Base-by-base conservation (phyloP, 2,113 vertebrate genomes). In the Nibea coibor region DNA sequence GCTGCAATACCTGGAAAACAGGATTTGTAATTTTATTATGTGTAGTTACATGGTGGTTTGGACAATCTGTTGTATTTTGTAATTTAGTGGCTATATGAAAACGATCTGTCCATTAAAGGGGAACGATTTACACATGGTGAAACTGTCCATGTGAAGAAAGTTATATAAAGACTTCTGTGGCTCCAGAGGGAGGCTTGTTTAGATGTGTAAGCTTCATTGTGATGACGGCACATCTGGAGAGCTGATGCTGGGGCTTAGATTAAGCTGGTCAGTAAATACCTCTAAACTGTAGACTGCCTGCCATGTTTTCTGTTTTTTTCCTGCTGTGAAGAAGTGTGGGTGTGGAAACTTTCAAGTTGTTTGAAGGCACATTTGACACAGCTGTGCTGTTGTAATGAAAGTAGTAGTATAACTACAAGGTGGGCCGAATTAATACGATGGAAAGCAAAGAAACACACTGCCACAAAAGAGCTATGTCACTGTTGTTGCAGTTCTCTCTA, bases 391-490 rank as follows among this genome's bases (percentile, higher is more conserved):
- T 19, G 45, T 16, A 48, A 48, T 17, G 16, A 10, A 53, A 50
- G 17, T 10, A 50, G 35, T 2, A 35, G 35, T 39, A 39, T 35
- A 12, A 31, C 62, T 43, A 50, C 47, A 28, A 43, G 35, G 26
- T 64, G 59, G 48, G 54, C 12, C 24, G 53, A 58, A 74, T 74
- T 57, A 28, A 77, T 22, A 20, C 10, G 12, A 15, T 54, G 6
- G 8, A 9, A 4, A 74, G 56, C 48, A 31, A 50, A 53, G 10
- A 20, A 15, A 35, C 42, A 22, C 48, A 3, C 51, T 35, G 77
- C 5, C 15, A 69, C 58, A 61, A 57, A 74, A 26, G 66, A 53
- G 51, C 43, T 69, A 19, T 67, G 31, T 2, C 15, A 47, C 54
- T 43, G 5, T 19, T 26, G 31, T 8, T 14, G 14, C 24, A 7